Evolutionary conservation across 2,113 vertebrate genomes (phyloP).

Genomic region (Asarcornis scutulata): DNA sequence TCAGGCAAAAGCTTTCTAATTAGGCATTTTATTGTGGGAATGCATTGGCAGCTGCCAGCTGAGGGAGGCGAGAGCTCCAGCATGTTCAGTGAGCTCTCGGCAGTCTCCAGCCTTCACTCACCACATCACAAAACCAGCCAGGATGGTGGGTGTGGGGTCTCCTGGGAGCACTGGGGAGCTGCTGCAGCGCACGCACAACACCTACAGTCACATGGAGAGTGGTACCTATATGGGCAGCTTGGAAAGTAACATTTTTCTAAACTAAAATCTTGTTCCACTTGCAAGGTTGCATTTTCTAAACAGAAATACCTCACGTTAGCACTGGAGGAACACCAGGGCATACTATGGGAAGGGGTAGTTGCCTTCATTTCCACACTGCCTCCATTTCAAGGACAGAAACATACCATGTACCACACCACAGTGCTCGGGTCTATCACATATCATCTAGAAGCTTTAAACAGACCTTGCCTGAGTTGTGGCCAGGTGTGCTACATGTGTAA

Average conservation of each 20-base stretch:
- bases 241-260: not conserved
- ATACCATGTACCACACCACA: not conserved
- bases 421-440: not conserved
- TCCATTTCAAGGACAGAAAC: not conserved
- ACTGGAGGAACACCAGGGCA: not conserved
- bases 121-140: not conserved
- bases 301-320: not conserved
- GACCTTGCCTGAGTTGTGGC: not conserved
- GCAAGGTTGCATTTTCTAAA: not conserved
- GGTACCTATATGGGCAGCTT: not conserved
- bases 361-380: not conserved
- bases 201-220: not conserved
- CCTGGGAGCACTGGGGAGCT: not conserved
- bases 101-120: not conserved
- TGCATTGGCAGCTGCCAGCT: not conserved
- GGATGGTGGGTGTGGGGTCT: not conserved
- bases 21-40: not conserved
- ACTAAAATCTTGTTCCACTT: not conserved
- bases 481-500: not conserved
- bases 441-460: not conserved
- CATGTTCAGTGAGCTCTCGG: not conserved
- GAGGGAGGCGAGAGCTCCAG: not conserved
- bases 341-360: not conserved
- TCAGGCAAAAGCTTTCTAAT: not conserved
- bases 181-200: not conserved